Conservation (phyloP, 2,888 invertebrate genomes). For the Macrophya alboannulata region DNA sequence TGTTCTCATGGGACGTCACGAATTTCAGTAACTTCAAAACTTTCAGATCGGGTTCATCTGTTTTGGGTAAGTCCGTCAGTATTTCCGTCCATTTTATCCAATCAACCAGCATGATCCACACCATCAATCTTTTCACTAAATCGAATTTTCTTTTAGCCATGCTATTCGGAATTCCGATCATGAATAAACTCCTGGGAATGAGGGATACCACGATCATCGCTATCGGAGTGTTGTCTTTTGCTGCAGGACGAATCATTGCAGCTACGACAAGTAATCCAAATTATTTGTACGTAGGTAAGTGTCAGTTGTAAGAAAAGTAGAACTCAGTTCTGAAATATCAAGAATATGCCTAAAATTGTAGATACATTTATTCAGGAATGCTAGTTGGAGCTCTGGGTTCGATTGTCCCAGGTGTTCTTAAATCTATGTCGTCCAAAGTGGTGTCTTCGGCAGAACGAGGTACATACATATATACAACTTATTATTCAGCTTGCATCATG, state of each 20-base stretch:
- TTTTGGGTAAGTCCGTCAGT: constrained; percentile 79
- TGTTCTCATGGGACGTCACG: constrained; percentile 87
- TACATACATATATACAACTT: constrained; percentile 66
- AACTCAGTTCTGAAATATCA: background rate
- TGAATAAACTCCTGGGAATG: constrained; percentile 86
- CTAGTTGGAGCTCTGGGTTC: constrained; percentile 89
- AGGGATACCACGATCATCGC: constrained; percentile 88
- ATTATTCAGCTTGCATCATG: too few relatives aligned
- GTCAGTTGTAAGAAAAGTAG: background rate
- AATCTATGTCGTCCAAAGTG: constrained; percentile 92
- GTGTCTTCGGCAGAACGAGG: constrained; percentile 88
- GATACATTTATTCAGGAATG: constrained; percentile 82
- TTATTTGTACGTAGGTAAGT: constrained; percentile 84
- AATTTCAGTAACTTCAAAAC: constrained; percentile 89
- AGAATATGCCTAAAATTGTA: background rate
- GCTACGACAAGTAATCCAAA: constrained; percentile 82
- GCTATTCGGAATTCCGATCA: constrained; percentile 87
- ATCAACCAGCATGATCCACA: background rate
- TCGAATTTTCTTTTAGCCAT: constrained; percentile 79
- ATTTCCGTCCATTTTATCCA: constrained; percentile 53
- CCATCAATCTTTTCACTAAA: background rate
- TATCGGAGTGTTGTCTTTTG: constrained; percentile 87
- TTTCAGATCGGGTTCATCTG: constrained; percentile 87
- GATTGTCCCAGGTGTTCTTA: constrained; percentile 88
- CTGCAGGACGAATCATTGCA: constrained; percentile 86